phyloP scores from a whole-genome alignment of 2,797 vertebrate genomes.

The Echiichthys vipera region DNA sequence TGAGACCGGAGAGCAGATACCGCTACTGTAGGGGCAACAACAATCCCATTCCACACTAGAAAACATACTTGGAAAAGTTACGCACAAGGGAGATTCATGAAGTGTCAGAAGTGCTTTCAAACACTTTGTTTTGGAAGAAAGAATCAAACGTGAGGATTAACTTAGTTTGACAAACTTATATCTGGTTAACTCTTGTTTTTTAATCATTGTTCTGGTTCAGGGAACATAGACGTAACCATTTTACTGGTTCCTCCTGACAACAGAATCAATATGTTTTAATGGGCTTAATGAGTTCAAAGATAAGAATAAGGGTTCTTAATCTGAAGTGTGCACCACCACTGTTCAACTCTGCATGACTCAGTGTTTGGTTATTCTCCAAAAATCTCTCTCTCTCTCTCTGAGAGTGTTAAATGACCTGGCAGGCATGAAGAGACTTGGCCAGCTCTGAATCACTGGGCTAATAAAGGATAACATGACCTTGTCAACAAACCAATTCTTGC shows the following conservation, averaged over 20 bases:
- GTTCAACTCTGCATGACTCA: conserved; percentile 36
- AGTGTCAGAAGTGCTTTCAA: not conserved
- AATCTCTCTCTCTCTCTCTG: conserved; percentile 34
- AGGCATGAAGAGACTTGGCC: conserved; percentile 48
- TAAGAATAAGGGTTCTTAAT: conserved; percentile 2
- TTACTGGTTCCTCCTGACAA: not conserved
- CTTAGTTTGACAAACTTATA: not conserved
- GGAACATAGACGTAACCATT: no score
- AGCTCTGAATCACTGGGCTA: conserved; percentile 51
- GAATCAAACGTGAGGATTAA: not conserved
- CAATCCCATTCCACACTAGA: no score
- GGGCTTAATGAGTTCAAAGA: not conserved
- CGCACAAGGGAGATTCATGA: not conserved
- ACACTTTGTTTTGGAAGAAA: not conserved
- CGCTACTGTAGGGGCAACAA: no score
- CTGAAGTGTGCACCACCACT: not conserved
- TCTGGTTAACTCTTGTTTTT: no score
- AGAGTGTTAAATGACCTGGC: conserved; percentile 66
- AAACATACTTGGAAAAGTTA: not conserved
- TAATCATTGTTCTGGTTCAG: not conserved
- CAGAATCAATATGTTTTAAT: not conserved
- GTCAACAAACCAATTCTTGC: conserved; percentile 36
- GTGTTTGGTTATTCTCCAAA: conserved; percentile 57
- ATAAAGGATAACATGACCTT: conserved; percentile 61
- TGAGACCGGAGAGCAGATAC: not conserved